These are phyloP conservation scores for Phallusia fumigata DNA, from an alignment of 23 tunicate species.

Conservation along the genomic window DNA sequence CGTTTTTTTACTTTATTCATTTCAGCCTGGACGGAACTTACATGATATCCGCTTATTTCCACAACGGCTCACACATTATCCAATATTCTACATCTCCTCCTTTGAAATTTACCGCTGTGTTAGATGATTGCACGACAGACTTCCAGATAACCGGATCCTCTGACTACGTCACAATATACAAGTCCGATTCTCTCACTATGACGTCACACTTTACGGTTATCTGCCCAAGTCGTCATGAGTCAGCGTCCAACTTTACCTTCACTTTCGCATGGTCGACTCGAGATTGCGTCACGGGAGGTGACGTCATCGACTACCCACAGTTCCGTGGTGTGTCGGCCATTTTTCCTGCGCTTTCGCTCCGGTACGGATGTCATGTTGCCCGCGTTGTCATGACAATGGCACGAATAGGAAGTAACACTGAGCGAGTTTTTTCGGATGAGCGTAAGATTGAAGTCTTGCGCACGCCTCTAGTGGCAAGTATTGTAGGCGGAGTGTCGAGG, in stretches of 20 bases:
- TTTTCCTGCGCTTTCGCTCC: not conserved
- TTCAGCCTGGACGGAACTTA: not conserved
- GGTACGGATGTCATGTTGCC: conserved; percentile 17
- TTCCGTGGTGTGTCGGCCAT: conserved; percentile 15
- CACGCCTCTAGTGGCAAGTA: not conserved
- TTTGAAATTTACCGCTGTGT: not conserved
- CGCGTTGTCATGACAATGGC: conserved; percentile 2
- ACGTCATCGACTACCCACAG: not conserved
- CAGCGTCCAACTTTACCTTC: not conserved
- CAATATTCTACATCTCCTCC: not conserved
- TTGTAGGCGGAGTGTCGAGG: not conserved
- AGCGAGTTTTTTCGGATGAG: not conserved
- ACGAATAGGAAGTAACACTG: not conserved
- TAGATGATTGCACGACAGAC: not conserved
- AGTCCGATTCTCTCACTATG: conserved; percentile 1
- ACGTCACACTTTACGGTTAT: conserved; percentile 13
- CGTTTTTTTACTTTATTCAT: not conserved
- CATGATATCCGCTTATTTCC: not conserved
- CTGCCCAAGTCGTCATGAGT: not conserved
- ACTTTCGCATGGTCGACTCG: conserved; percentile 2
- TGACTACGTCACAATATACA: not conserved
- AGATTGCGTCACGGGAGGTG: not conserved
- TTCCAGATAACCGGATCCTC: not conserved
- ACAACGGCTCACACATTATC: not conserved
- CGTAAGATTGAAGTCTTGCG: not conserved